Conservation (phyloP, 2,888 invertebrate species). For the Augochlorella aurata region DNA sequence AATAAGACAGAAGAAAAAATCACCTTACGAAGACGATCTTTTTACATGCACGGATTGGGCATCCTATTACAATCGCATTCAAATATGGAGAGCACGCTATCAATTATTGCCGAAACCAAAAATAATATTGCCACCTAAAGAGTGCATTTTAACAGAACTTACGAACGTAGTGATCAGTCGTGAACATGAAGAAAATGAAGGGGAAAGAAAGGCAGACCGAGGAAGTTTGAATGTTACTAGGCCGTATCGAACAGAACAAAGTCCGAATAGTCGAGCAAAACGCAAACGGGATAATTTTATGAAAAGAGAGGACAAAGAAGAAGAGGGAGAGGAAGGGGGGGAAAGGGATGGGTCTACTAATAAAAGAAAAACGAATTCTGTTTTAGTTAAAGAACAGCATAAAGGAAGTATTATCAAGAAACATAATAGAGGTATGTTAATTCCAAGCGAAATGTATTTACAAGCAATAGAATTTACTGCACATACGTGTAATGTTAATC, state of each 20-base stretch:
- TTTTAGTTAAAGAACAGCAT: background rate
- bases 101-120: slow-evolving; percentile 65
- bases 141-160: slow-evolving; percentile 27
- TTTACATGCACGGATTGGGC: slow-evolving; percentile 65
- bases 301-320: background rate
- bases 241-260: background rate
- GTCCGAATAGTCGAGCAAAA: background rate
- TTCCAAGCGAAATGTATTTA: background rate
- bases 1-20: slow-evolving; percentile 46
- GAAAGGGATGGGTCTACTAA: background rate
- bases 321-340: background rate
- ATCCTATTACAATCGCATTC: slow-evolving; percentile 57
- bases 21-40: slow-evolving; percentile 71
- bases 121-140: slow-evolving; percentile 65
- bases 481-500: background rate
- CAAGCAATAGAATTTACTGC: too few relatives aligned
- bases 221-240: background rate
- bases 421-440: slow-evolving; percentile 2
- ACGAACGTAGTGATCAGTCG: background rate
- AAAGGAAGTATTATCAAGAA: background rate
- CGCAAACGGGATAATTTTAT: background rate
- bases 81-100: slow-evolving; percentile 68
- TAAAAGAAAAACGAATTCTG: background rate
- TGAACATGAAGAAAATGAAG: background rate
- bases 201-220: background rate